Evolutionary conservation across 2,113 vertebrate genomes (phyloP).

Genomic region (Ammodramus savannarum): DNA sequence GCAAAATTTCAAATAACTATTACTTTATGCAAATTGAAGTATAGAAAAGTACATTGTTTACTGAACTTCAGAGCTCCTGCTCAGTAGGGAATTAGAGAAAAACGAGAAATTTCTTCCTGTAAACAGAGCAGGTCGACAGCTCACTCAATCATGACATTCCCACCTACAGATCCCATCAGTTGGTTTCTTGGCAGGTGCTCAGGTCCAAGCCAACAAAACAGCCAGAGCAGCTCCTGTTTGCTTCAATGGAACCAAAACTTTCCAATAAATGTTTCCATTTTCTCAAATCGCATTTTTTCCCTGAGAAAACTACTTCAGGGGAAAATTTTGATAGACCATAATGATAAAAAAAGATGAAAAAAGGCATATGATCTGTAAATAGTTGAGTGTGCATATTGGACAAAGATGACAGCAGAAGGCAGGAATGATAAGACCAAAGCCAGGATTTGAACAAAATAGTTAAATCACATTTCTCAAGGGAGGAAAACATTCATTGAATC

Average conservation of each 20-base stretch:
- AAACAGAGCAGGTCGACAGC: neutral
- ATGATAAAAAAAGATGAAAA: neutral
- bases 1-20: neutral
- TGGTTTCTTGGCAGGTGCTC: neutral
- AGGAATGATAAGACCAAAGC: neutral
- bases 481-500: neutral
- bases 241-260: neutral
- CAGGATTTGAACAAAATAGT: neutral
- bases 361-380: neutral
- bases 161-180: neutral
- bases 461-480: neutral
- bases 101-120: neutral
- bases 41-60: neutral
- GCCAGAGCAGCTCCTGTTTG: neutral
- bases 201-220: neutral
- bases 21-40: neutral
- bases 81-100: neutral
- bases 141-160: neutral
- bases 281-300: neutral
- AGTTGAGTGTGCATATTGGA: neutral
- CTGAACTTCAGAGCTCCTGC: neutral
- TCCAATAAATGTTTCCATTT: neutral
- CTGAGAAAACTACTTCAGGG: neutral
- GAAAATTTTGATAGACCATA: neutral
- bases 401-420: neutral